Evolutionary conservation across 2,113 vertebrate species (phyloP).

Genomic region (Pleuronectes platessa): DNA sequence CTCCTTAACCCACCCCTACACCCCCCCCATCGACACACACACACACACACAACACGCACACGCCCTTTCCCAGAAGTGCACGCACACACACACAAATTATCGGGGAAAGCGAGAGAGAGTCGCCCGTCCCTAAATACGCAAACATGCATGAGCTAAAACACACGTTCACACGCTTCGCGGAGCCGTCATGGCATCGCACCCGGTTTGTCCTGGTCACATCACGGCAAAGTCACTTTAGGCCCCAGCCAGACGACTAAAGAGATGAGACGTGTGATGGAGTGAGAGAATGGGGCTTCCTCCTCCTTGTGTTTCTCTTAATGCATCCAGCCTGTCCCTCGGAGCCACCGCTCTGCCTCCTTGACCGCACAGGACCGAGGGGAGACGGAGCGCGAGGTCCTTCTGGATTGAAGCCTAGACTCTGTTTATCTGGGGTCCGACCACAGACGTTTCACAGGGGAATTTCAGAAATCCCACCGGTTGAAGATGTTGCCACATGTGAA

Average conservation of each 20-base stretch:
- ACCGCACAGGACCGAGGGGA: conserved; percentile 63
- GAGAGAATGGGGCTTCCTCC: conserved; percentile 73
- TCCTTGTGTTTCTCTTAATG: conserved; percentile 67
- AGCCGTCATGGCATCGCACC: conserved; percentile 67
- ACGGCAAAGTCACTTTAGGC: conserved; percentile 77
- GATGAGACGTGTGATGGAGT: conserved; percentile 75
- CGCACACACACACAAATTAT: neutral
- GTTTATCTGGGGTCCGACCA: conserved; percentile 33
- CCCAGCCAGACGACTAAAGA: conserved; percentile 66
- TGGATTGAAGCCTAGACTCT: conserved; percentile 46
- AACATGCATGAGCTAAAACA: conserved; percentile 29
- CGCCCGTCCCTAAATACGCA: too few species aligned
- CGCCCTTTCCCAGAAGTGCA: neutral
- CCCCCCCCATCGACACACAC: conserved; percentile 33
- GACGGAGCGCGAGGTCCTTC: conserved; percentile 60
- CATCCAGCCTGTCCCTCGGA: conserved; percentile 67
- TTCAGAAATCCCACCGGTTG: conserved; percentile 11
- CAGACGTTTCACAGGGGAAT: conserved; percentile 3
- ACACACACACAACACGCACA: conserved; percentile 7
- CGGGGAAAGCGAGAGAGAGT: neutral
- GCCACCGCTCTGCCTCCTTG: conserved; percentile 73
- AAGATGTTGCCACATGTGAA: conserved; percentile 9
- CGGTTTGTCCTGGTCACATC: conserved; percentile 75
- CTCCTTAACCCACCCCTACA: conserved; percentile 48
- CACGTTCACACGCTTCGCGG: conserved; percentile 60